Evolutionary conservation across 2,888 invertebrate species (phyloP), one percentile per base, ranked within the genome.

Genomic region (Drosophila mulleri): DNA sequence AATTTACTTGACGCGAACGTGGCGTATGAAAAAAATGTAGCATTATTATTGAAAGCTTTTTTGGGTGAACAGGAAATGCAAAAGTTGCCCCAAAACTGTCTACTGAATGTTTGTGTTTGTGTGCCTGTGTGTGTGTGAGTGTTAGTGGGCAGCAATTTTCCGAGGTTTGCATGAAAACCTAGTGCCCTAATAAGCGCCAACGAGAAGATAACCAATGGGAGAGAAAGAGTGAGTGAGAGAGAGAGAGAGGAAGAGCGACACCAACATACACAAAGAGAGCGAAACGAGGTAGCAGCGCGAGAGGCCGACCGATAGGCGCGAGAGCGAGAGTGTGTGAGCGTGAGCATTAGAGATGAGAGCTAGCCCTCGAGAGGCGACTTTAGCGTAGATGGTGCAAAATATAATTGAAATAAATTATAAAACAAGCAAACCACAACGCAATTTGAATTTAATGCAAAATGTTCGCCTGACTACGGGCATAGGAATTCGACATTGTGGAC

Each of bases 171-270:
- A 81, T 78, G 86, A 87, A 87, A 91, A 91, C 91, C 91, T 83
- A 91, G 88, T 91, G 91, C 85, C 91, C 91, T 84, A 91, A 83
- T 88, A 91, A 87, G 79, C 72, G 50, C 4, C 48, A 78, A 76
- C 66, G 66, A 60, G 42, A 67, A 58, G 35, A 37, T 37, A 37
- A 53, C 37, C 37, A 53, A 23, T 16, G 37, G 23, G 37, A 53
- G 37, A 68, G 41, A 53, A 41, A 61, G 45, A 48, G 26, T 9
- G 45, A 57, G 45, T 29, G 26, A 7, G 26, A 26, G 26, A 26
- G 26, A 53, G 60, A 64, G 44, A 48, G 39, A 37, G 37, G 45
- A 29, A 44, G 48, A 52, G 44, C 39, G 56, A 47, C n/a, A 50
- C 41, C 26, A 23, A 16, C n/a, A 29, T 16, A 41, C n/a, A 57